phyloP scores from a whole-genome alignment of 37 sponge, comb jelly and placozoan genomes.

The Chondrilla cf. caribensis region DNA sequence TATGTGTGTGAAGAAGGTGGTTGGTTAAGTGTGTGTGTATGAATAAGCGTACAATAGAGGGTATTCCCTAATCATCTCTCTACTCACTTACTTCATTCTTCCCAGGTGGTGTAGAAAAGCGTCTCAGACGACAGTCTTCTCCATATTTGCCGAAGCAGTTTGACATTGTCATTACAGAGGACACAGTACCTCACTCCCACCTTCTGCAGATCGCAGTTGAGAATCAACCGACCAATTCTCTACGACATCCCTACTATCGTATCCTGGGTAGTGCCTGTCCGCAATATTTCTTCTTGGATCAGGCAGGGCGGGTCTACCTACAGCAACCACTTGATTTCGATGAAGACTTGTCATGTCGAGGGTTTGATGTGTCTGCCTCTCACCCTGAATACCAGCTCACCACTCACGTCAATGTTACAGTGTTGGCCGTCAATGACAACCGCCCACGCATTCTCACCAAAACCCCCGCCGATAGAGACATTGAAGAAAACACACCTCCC shows the following conservation, averaged over 20 bases:
- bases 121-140: no score
- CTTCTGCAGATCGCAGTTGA: neutral
- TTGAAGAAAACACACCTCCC: constrained; percentile 1
- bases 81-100: no score
- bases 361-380: neutral
- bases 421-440: constrained; percentile 1
- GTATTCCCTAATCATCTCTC: no score
- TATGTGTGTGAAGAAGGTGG: no score
- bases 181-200: neutral
- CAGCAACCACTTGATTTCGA: constrained; percentile 47
- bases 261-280: neutral
- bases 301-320: constrained; percentile 34
- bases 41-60: no score
- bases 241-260: neutral
- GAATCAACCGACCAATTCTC: neutral
- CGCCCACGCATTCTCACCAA: neutral
- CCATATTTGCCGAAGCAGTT: neutral
- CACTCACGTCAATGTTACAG: neutral
- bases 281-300: constrained; percentile 25
- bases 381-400: neutral
- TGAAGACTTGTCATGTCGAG: neutral
- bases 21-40: no score
- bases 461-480: neutral
- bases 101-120: no score
- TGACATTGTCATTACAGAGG: neutral